Conservation (phyloP, 2,113 vertebrate species). For the Myrmophylax atrothorax region DNA sequence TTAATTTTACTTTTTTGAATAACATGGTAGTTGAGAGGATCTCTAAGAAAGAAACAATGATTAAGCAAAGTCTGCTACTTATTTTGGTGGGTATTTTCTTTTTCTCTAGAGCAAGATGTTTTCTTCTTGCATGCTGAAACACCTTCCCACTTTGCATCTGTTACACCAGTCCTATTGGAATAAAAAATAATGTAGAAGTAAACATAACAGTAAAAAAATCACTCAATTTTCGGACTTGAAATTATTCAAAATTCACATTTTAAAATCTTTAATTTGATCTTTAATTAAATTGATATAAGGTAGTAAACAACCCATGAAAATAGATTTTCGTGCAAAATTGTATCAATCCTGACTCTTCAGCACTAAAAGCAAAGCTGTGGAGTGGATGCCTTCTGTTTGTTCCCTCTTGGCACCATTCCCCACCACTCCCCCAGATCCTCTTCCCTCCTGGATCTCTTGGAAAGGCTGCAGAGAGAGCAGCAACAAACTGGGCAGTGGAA, state of each 20-base stretch:
- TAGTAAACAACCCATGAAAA: not conserved
- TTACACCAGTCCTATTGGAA: not conserved
- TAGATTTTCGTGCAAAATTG: not conserved
- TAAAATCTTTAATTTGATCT: not conserved
- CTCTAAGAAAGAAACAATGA: not conserved
- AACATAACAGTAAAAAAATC: not conserved
- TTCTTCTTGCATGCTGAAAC: not conserved
- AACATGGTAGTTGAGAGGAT: not conserved
- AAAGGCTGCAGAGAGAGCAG: not conserved
- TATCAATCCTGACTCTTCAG: not conserved
- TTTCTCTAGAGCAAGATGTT: not conserved
- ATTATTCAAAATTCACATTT: not conserved
- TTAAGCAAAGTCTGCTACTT: not conserved
- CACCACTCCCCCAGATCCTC: not conserved
- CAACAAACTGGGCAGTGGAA: not conserved
- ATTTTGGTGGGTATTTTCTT: not conserved
- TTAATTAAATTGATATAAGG: not conserved
- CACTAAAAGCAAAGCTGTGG: not conserved
- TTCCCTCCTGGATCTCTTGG: not conserved
- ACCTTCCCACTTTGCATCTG: slow-evolving; percentile 50
- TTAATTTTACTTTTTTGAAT: not conserved
- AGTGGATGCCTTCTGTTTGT: not conserved
- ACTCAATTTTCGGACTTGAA: not conserved
- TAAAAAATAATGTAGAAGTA: not conserved
- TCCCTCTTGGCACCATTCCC: not conserved